Percentiles rank a stretch among this genome's conserved stretches.
These are phyloP conservation scores for Pachycephala philippinensis DNA, from an alignment of 2,113 vertebrate species.

Conservation along the genomic window DNA sequence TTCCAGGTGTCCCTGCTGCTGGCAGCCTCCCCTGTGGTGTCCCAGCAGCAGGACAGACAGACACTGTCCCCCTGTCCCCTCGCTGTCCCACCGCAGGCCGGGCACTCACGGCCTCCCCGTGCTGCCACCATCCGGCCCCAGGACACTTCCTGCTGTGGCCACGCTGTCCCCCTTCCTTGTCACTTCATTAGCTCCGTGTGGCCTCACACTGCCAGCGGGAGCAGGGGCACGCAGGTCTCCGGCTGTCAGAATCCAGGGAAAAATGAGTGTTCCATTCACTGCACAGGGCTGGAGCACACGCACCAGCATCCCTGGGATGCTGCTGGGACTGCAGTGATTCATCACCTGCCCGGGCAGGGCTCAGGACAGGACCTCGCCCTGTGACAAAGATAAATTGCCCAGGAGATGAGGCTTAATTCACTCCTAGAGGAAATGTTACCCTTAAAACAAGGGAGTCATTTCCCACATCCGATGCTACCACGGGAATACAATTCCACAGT, in stretches of 20 bases:
- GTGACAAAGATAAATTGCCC: background rate
- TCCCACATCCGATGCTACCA: background rate
- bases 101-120: accelerated
- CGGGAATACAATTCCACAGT: background rate
- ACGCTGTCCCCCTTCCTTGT: background rate
- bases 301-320: background rate
- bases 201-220: background rate
- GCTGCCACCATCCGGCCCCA: background rate
- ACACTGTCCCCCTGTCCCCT: background rate
- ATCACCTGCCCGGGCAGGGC: background rate
- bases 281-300: background rate
- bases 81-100: accelerated
- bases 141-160: background rate
- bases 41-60: background rate
- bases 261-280: background rate
- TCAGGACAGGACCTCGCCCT: background rate
- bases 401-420: background rate
- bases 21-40: accelerated
- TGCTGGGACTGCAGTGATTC: background rate
- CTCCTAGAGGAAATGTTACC: background rate
- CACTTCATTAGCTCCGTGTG: background rate
- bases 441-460: background rate
- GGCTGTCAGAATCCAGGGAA: background rate
- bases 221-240: background rate
- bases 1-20: background rate